Evolutionary conservation across 2,888 invertebrate species (phyloP).

Genomic region (Chesias legatella): DNA sequence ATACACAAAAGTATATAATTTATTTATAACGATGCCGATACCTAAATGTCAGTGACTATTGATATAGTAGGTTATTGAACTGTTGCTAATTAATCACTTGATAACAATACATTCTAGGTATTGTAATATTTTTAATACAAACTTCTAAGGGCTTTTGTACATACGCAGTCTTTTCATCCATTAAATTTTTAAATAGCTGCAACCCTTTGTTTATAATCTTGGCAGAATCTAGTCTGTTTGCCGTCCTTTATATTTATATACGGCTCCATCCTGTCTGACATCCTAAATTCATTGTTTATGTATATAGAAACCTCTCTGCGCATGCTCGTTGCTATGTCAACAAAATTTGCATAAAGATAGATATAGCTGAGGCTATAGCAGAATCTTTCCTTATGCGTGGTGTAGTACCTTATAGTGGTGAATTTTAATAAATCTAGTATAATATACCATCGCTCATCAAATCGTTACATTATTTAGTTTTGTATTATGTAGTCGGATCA

Average conservation of each 20-base stretch:
- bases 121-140: too few species aligned
- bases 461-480: too few species aligned
- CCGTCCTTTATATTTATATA: slow-evolving; percentile 23
- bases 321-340: slow-evolving; percentile 73
- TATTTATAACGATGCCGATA: slow-evolving; percentile 15
- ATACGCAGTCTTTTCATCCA: too few species aligned
- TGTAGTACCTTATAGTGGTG: not conserved
- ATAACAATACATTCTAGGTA: not conserved
- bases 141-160: too few species aligned
- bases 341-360: slow-evolving; percentile 43
- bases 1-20: slow-evolving; percentile 21
- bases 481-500: too few species aligned
- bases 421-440: too few species aligned
- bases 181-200: not conserved
- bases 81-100: slow-evolving; percentile 5
- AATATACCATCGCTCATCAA: too few species aligned
- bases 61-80: slow-evolving; percentile 17
- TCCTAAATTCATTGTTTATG: slow-evolving; percentile 68
- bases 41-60: slow-evolving; percentile 10
- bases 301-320: slow-evolving; percentile 55
- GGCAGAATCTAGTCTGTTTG: slow-evolving; percentile 16
- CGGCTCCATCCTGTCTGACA: slow-evolving; percentile 28
- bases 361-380: slow-evolving; percentile 2
- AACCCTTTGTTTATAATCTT: slow-evolving; percentile 19
- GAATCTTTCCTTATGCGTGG: slow-evolving; percentile 12